These are phyloP conservation scores for Dipodomys stephensi DNA, from an alignment of 2,113 vertebrate genomes.

Conservation along the genomic window DNA sequence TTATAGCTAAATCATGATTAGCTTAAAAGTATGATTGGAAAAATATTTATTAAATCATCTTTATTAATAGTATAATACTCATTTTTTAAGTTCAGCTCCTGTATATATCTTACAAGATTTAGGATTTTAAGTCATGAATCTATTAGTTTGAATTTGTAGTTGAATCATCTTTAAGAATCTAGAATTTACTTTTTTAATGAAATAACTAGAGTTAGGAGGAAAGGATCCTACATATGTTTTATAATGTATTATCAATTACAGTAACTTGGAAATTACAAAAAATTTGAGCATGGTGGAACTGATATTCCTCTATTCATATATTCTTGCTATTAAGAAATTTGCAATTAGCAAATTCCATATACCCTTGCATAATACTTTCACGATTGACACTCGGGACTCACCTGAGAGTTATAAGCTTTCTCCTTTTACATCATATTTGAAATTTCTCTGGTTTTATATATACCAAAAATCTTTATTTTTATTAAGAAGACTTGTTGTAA, in stretches of 20 bases:
- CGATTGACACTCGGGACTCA: neutral
- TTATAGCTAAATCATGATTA: constrained; percentile 6
- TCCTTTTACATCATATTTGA: constrained; percentile 36
- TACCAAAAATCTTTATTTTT: neutral
- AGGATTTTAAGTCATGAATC: neutral
- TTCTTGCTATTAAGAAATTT: constrained; percentile 20
- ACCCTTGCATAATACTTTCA: neutral
- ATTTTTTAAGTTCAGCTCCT: constrained; percentile 18
- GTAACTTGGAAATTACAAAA: neutral
- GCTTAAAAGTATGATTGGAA: constrained; percentile 12
- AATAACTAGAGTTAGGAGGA: neutral
- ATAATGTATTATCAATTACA: constrained; percentile 32
- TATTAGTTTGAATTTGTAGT: constrained; percentile 44
- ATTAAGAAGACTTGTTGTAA: neutral
- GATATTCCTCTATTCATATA: neutral
- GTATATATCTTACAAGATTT: constrained; percentile 18
- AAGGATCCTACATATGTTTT: constrained; percentile 41
- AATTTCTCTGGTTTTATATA: constrained; percentile 39
- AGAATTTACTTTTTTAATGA: constrained; percentile 39
- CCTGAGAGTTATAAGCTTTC: constrained; percentile 17
- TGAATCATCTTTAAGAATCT: constrained; percentile 6
- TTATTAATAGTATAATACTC: neutral
- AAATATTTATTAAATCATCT: neutral
- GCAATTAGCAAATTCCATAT: neutral
- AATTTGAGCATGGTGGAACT: neutral